A percentile compares a stretch with the other conserved stretches of the same genome.
Conservation (phyloP, 2,113 vertebrate genomes). For the Macquaria australasica region DNA sequence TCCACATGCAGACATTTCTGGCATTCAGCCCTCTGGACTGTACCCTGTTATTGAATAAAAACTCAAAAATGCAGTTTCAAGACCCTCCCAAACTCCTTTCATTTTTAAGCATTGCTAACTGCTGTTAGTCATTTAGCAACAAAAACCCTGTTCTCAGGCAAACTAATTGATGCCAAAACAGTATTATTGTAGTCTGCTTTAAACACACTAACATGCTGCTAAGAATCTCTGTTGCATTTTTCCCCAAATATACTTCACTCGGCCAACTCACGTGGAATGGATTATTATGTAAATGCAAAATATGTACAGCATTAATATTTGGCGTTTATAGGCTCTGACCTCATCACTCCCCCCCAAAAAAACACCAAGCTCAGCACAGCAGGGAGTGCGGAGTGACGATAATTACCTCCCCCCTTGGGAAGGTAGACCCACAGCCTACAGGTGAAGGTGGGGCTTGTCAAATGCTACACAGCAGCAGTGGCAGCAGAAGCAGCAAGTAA, state of each 20-base stretch:
- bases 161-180: slow-evolving; percentile 4
- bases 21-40: not conserved
- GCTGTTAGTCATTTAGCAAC: slow-evolving; percentile 12
- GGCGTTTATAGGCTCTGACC: not conserved
- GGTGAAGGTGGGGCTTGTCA: not conserved
- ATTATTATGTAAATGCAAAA: slow-evolving; percentile 1
- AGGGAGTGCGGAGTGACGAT: not conserved
- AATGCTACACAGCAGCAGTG: not conserved
- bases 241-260: not conserved
- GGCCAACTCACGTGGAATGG: not conserved
- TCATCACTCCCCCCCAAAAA: not conserved
- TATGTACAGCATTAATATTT: not conserved
- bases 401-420: not conserved
- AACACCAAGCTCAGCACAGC: not conserved
- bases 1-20: not conserved
- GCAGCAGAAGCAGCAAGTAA: not conserved
- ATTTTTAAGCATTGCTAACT: not conserved
- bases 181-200: not conserved
- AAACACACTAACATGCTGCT: not conserved
- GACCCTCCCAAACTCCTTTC: not conserved
- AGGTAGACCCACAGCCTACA: not conserved
- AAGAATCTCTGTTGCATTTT: not conserved
- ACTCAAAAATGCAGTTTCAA: not conserved
- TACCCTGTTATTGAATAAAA: not conserved
- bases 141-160: slow-evolving; percentile 21